These are phyloP conservation scores for Daubentonia madagascariensis DNA, from an alignment of 2,113 vertebrate genomes.

Conservation along the genomic window DNA sequence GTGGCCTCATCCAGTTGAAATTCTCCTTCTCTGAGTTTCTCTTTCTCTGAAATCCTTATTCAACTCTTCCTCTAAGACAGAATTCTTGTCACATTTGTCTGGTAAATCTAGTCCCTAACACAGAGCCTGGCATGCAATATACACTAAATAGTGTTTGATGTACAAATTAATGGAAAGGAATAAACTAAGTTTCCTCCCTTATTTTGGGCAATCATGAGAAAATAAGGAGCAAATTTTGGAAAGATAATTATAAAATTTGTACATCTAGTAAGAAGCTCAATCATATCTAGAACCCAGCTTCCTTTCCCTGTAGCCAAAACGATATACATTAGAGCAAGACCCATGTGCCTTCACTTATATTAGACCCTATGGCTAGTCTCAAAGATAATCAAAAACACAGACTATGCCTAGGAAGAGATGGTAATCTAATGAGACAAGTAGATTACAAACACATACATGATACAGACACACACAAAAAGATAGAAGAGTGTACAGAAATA, in stretches of 20 bases:
- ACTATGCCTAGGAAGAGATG: neutral
- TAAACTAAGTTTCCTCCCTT: neutral
- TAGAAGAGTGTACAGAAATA: neutral
- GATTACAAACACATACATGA: neutral
- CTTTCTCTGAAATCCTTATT: constrained; percentile 15
- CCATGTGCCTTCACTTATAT: neutral
- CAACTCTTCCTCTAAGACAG: neutral
- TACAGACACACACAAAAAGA: neutral
- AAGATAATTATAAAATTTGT: neutral
- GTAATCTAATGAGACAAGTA: neutral
- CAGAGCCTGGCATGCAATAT: neutral
- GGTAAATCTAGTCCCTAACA: neutral
- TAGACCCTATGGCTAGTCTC: neutral
- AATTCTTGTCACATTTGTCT: neutral
- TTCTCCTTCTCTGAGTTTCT: neutral
- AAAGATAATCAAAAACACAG: neutral
- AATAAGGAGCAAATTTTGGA: neutral
- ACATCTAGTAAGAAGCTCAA: neutral
- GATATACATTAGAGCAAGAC: neutral
- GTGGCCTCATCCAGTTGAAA: neutral
- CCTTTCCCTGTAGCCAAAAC: neutral
- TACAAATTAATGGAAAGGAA: neutral
- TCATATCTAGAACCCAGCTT: neutral
- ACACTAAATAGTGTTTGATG: neutral
- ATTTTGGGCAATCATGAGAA: neutral